Evolutionary conservation across 2,113 vertebrate genomes (phyloP), one percentile per base, ranked within the genome.

Genomic region (Plotosus lineatus): DNA sequence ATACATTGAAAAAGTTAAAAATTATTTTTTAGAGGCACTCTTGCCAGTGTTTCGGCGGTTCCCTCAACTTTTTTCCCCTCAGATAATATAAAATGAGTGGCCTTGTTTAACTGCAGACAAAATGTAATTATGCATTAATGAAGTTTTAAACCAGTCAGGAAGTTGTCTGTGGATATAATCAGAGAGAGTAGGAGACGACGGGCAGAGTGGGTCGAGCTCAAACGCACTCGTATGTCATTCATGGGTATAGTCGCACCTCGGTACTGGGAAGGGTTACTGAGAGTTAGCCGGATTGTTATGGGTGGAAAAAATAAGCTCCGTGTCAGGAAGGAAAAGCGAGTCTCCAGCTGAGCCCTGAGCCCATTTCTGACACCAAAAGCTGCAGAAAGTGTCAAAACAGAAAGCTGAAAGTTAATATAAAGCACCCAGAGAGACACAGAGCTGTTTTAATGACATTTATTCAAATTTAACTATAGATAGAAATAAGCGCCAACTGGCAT

Each of bases 321-420:
- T n/a, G 19, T 50, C 60, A 82, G n/a, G 50, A 82, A 76, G 53
- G 50, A 73, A 71, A 73, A 14, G 23, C 23, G 28, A 31, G 19
- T 40, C 76, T 68, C 50, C 73, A 82, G 60, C 61, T 63, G 33
- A 73, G 56, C 8, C 23, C 56, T 40, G 56, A 51, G 55, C 31
- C 42, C 17, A 73, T 73, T n/a, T 46, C 53, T 44, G 60, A 66
- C 46, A 66, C 4, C 19, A 14, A 53, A 56, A 33, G 26, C 51
- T 55, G 21, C 60, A 56, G 15, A 55, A 68, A 55, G 6, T n/a
- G 71, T 75, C 46, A 51, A 66, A 81, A 36, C 68, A 74, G 17
- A 75, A 65, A 26, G 46, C 28, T 8, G n/a, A n/a, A 58, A 33
- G 51, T 33, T 71, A 55, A 55, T 44, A 31, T 17, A 28, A 40